Conservation (phyloP, 1,140 invertebrate species). For the Drosophila sp. region DNA sequence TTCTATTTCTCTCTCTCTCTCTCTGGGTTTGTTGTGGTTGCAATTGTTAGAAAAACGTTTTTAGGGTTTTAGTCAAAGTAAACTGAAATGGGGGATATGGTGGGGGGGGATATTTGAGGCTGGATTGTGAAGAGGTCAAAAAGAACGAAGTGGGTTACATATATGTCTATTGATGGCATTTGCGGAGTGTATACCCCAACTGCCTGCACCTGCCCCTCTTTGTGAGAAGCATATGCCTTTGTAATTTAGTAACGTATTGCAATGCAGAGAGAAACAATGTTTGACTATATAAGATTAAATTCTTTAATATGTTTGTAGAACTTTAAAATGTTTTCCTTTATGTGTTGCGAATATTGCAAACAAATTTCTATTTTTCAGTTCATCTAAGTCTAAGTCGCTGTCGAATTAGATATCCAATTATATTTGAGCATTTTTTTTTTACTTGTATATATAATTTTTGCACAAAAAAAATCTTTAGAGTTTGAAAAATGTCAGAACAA, state of each 20-base stretch:
- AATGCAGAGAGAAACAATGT: not conserved
- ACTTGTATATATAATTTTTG: no score
- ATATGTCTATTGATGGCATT: constrained; percentile 37
- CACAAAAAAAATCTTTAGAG: no score
- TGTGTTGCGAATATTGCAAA: not conserved
- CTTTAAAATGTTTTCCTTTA: constrained; percentile 8
- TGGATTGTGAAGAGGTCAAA: constrained; percentile 21
- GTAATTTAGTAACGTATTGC: not conserved
- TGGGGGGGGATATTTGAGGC: constrained; percentile 5
- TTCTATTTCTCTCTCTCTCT: no score
- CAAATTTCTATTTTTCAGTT: not conserved
- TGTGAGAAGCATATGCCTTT: not conserved
- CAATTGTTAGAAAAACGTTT: constrained; percentile 1
- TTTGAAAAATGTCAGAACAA: no score
- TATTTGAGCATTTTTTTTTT: not conserved
- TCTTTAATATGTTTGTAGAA: not conserved
- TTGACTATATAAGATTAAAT: not conserved
- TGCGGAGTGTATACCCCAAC: not conserved
- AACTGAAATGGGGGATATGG: not conserved
- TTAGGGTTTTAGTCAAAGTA: constrained; percentile 7
- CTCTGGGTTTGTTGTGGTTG: constrained; percentile 5
- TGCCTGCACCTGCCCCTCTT: no score
- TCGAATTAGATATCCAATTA: not conserved
- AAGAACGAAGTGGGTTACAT: constrained; percentile 5
- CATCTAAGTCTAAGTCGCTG: not conserved